Evolutionary conservation across 2,113 vertebrate species (phyloP).

Genomic region (Seriola dumerili): DNA sequence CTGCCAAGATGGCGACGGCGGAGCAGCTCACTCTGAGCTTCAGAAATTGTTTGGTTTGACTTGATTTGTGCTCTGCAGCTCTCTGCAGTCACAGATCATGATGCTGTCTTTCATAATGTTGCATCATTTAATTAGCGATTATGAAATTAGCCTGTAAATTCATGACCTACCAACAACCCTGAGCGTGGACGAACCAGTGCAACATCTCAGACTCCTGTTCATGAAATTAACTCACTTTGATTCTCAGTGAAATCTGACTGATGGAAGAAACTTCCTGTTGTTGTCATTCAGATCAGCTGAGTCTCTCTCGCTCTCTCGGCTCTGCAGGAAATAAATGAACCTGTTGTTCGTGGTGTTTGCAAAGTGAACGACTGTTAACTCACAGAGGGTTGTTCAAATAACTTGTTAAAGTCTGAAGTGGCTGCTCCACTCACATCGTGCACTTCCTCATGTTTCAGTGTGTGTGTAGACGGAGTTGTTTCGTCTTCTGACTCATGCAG

Average conservation of each 20-base stretch:
- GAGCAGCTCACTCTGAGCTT: too few species aligned
- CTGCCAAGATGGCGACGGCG: too few species aligned
- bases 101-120: too few species aligned
- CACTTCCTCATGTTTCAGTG: conserved; percentile 6
- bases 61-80: background rate
- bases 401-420: background rate
- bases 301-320: background rate
- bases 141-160: too few species aligned
- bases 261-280: background rate
- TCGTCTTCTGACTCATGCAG: conserved; percentile 15
- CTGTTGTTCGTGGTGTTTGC: background rate
- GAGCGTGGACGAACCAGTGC: too few species aligned
- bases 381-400: background rate
- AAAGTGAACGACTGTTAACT: background rate
- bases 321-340: background rate
- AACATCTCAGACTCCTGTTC: too few species aligned
- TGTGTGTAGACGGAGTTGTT: background rate
- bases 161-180: too few species aligned
- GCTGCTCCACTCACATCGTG: background rate
- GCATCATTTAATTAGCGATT: too few species aligned
- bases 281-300: background rate
- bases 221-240: background rate
- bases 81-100: background rate
- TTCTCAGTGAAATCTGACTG: background rate
- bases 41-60: background rate